phyloP scores from a whole-genome alignment of 2,888 invertebrate genomes.

The Hirtodrosophila cameraria region DNA sequence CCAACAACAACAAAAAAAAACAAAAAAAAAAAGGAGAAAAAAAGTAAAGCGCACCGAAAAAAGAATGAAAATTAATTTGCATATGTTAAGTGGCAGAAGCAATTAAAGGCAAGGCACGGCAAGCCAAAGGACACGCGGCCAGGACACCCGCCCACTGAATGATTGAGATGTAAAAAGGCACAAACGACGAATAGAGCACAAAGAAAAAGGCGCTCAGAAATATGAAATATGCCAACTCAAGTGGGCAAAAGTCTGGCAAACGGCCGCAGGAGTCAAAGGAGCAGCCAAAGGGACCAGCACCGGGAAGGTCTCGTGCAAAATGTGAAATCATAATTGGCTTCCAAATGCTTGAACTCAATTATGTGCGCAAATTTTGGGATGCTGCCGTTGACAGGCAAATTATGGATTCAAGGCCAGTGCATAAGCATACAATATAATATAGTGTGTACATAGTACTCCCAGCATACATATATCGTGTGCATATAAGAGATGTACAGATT shows the following conservation, averaged over 20 bases:
- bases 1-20: constrained; percentile 8
- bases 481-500: no score
- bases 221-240: constrained; percentile 4
- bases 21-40: constrained; percentile 3
- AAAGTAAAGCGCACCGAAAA: constrained; percentile 14
- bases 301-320: no score
- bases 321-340: constrained; percentile 79
- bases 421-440: constrained; percentile 21
- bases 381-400: constrained; percentile 78
- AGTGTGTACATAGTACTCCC: constrained; percentile 8
- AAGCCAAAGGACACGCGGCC: constrained; percentile 24
- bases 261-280: not conserved
- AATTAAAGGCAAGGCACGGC: constrained; percentile 59
- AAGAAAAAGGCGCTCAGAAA: constrained; percentile 6
- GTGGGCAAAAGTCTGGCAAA: not conserved
- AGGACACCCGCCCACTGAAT: constrained; percentile 48
- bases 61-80: constrained; percentile 71
- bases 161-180: constrained; percentile 70
- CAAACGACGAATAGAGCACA: constrained; percentile 18
- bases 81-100: constrained; percentile 80
- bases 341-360: constrained; percentile 80
- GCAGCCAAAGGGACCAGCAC: no score
- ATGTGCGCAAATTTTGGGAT: constrained; percentile 66
- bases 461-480: not conserved
- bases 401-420: constrained; percentile 74